These are phyloP conservation scores for Sparus aurata DNA, from an alignment of 2,797 vertebrate species.

Conservation along the genomic window DNA sequence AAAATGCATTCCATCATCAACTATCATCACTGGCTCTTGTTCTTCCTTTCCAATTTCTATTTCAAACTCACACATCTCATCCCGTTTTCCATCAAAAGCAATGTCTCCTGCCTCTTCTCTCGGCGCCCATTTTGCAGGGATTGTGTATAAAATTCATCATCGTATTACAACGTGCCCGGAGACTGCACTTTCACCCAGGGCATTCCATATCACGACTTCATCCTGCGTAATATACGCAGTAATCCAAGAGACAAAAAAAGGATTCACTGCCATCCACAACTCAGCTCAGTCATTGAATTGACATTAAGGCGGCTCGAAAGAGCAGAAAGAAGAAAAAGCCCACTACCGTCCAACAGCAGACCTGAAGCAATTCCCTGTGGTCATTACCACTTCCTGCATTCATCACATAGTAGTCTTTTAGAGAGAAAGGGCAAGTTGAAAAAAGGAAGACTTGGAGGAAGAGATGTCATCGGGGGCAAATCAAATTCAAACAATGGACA, in stretches of 20 bases:
- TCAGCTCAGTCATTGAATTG: slow-evolving; percentile 47
- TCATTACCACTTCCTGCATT: slow-evolving; percentile 31
- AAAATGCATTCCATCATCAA: slow-evolving; percentile 2
- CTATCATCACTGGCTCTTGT: slow-evolving; percentile 11
- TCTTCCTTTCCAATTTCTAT: slow-evolving; percentile 21
- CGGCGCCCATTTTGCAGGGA: slow-evolving; percentile 10
- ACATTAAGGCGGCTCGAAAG: slow-evolving; percentile 40
- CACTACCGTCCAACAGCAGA: slow-evolving; percentile 29
- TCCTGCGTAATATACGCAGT: slow-evolving; percentile 41
- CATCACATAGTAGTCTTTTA: slow-evolving; percentile 18
- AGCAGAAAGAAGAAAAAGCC: slow-evolving; percentile 29
- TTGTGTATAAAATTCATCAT: slow-evolving; percentile 46
- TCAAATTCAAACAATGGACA: slow-evolving; percentile 31
- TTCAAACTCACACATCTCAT: slow-evolving; percentile 36
- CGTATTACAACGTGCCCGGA: slow-evolving; percentile 23
- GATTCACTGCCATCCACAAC: slow-evolving; percentile 39
- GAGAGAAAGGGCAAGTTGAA: slow-evolving; percentile 35
- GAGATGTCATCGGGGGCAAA: slow-evolving; percentile 28
- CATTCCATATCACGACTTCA: slow-evolving; percentile 31
- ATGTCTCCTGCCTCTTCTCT: slow-evolving; percentile 21
- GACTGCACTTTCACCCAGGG: slow-evolving; percentile 37
- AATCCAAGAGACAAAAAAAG: slow-evolving; percentile 53
- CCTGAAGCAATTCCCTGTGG: slow-evolving; percentile 39
- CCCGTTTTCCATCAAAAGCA: slow-evolving; percentile 36
- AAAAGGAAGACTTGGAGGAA: slow-evolving; percentile 21